Evolutionary conservation across 2,797 vertebrate genomes (phyloP), one percentile per base, ranked within the genome.

Genomic region (Odontamblyopus lacepedii): DNA sequence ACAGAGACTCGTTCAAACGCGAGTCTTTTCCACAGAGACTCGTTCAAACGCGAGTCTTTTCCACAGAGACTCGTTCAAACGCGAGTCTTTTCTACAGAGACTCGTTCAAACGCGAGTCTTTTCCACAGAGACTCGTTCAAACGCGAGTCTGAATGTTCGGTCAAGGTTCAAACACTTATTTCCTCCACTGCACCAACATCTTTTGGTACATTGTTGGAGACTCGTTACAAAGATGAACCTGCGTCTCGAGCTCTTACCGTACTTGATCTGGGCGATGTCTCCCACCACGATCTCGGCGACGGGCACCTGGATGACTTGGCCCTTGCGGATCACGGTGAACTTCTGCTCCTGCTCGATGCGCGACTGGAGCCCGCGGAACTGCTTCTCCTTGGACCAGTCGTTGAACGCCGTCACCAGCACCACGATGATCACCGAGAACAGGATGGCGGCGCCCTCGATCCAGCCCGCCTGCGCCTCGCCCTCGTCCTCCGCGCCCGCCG

Each of bases 381-480:
- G 98, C 85, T 98, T 99, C 88, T 99, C 97, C 74, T 99, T 99
- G 89, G 97, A 98, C 98, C 97, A 99, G 50, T 99, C 97, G 0
- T 98, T 98, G 87, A 99, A 99, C 51, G 98, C 98, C 0, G 97
- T 99, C 85, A 99, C 97, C 76, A 99, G 88, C 53, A 99, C 97
- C 83, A 99, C 97, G 0, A 98, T 97, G 85, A 96, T 94, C 76
- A 99, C 97, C 0, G 97, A 99, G 83, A 98, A 97, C 5, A 99
- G 81, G 87, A 99, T 99, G 80, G 98, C 97, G 0, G 97, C 96
- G 0, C 97, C 97, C 85, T 99, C 98, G 0, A 99, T 99, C 97
- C 97, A 99, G 80, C 97, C 97, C 0, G 98, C 96, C 89, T 99
- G 95, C 0, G 95, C 61, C 82, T 99, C 97, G 0, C 95, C 96